Percentiles rank a stretch among this genome's conserved stretches.
Evolutionary conservation across 2,113 vertebrate genomes (phyloP).

Genomic region (Morone saxatilis): DNA sequence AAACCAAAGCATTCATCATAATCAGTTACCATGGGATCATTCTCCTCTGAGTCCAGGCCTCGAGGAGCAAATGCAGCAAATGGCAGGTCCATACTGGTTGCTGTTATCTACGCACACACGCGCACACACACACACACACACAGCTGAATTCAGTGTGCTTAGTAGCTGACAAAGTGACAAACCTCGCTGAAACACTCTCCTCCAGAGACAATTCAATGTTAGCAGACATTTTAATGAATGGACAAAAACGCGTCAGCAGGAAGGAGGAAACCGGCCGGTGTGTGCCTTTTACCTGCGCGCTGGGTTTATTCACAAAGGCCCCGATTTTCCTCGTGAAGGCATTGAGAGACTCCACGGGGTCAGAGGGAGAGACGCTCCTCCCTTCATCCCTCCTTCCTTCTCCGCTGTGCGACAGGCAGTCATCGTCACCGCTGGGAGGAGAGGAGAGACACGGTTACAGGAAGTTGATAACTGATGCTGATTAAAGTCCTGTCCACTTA

Average conservation of each 20-base stretch:
- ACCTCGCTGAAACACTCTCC: neutral
- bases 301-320: conserved; percentile 96
- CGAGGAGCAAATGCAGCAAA: conserved; percentile 96
- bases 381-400: conserved; percentile 86
- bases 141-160: neutral
- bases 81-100: conserved; percentile 94
- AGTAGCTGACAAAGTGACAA: neutral
- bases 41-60: conserved; percentile 91
- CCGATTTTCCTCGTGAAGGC: conserved; percentile 95
- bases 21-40: conserved; percentile 92
- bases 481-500: too few relatives aligned
- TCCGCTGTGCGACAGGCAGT: conserved; percentile 87
- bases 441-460: neutral
- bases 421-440: conserved; percentile 85
- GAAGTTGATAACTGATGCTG: neutral
- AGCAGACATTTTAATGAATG: too few relatives aligned
- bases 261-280: neutral
- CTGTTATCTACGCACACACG: conserved; percentile 86
- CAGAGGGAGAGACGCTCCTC: conserved; percentile 86
- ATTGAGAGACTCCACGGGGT: conserved; percentile 86
- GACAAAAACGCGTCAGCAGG: too few relatives aligned
- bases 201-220: neutral
- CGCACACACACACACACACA: neutral
- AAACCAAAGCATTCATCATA: neutral
- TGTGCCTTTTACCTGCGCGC: conserved; percentile 88